A percentile compares a stretch with the other conserved stretches of the same genome.
These are phyloP conservation scores for Papilio aristodemus DNA, from an alignment of 1,140 invertebrate species.

Conservation along the genomic window DNA sequence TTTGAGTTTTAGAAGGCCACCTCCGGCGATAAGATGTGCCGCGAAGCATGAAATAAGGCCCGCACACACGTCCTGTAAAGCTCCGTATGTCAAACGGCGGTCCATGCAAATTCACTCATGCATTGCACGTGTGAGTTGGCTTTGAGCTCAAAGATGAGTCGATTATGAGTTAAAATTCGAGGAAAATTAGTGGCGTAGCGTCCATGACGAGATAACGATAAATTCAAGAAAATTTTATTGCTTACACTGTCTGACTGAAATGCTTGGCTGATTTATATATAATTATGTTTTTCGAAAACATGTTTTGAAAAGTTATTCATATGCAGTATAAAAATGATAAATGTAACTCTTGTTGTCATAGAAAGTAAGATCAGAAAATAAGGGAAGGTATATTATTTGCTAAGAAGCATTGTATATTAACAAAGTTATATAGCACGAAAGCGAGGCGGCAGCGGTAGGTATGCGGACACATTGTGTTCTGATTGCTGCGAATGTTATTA, in stretches of 20 bases:
- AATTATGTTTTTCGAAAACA: too few relatives aligned
- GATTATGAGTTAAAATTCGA: conserved; percentile 28
- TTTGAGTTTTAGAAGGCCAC: conserved; percentile 55
- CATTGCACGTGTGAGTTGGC: conserved; percentile 53
- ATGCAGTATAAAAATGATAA: too few relatives aligned
- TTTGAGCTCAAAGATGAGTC: conserved; percentile 40
- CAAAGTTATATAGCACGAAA: neutral
- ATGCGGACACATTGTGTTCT: conserved; percentile 18
- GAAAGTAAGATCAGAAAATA: too few relatives aligned
- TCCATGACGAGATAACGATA: neutral
- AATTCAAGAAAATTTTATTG: neutral
- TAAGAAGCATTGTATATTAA: neutral
- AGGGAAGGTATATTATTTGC: too few relatives aligned
- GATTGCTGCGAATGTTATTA: conserved; percentile 32
- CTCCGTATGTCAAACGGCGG: conserved; percentile 38
- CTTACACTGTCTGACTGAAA: too few relatives aligned
- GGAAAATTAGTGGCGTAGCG: conserved; percentile 12
- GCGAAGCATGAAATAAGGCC: conserved; percentile 74
- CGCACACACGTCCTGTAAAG: conserved; percentile 52
- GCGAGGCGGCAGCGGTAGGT: neutral
- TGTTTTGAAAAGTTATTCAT: too few relatives aligned
- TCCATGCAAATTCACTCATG: conserved; percentile 68
- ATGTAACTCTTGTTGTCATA: too few relatives aligned
- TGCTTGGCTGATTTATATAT: too few relatives aligned
- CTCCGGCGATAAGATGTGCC: conserved; percentile 74